These are phyloP conservation scores for Styela clava DNA, from an alignment of 23 tunicate species.

Conservation along the genomic window DNA sequence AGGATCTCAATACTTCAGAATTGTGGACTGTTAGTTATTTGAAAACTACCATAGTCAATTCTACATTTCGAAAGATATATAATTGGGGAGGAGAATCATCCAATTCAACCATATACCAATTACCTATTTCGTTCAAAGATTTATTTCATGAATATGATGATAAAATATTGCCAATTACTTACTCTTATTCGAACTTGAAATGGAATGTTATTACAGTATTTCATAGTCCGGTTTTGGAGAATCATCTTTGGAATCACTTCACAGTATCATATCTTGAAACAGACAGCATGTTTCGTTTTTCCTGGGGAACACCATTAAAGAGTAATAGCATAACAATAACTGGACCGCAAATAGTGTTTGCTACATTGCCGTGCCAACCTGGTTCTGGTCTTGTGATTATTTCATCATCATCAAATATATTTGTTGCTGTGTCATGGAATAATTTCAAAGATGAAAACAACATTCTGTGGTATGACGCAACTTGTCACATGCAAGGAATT, in stretches of 20 bases:
- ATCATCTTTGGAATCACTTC: not conserved
- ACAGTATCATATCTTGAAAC: not conserved
- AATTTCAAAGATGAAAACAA: not conserved
- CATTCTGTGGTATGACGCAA: not conserved
- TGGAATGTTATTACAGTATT: not conserved
- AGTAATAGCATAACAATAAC: not conserved
- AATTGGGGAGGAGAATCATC: not conserved
- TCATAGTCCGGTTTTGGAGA: not conserved
- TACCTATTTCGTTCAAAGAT: not conserved
- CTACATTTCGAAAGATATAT: not conserved
- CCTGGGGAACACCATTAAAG: not conserved
- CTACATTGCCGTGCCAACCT: not conserved
- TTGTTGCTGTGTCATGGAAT: not conserved
- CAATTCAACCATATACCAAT: not conserved
- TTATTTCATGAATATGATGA: not conserved
- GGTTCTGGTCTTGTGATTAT: not conserved
- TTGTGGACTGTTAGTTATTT: not conserved
- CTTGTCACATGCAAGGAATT: not conserved
- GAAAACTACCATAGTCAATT: not conserved
- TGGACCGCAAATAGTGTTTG: not conserved
- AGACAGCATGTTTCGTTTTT: not conserved
- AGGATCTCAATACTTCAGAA: not conserved
- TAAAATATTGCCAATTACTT: not conserved
- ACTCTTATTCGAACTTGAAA: not conserved
- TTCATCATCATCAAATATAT: not conserved